These are phyloP conservation scores for Pseudococcus longispinus DNA, from an alignment of 2,888 invertebrate genomes.

Conservation along the genomic window DNA sequence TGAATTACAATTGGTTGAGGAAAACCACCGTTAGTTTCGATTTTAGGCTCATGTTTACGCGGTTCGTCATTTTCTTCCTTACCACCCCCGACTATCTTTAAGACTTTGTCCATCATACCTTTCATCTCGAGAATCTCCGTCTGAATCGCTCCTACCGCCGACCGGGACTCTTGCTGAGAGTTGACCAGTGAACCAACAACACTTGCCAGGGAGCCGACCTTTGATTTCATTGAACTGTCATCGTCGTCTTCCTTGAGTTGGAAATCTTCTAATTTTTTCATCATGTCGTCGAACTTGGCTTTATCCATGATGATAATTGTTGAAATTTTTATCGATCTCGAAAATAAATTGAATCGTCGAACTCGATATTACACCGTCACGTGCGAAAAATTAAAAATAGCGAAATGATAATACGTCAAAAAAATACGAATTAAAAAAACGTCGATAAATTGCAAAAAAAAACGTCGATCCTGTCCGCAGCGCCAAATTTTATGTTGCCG, in stretches of 20 bases:
- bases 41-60: no score
- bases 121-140: neutral
- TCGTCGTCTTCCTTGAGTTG: neutral
- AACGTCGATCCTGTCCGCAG: neutral
- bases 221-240: no score
- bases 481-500: neutral
- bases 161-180: no score
- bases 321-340: neutral
- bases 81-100: no score
- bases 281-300: neutral
- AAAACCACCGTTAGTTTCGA: no score
- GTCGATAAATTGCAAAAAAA: neutral
- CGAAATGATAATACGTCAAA: neutral
- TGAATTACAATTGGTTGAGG: neutral
- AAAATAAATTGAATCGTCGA: no score
- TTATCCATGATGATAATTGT: no score
- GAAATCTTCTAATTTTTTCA: neutral
- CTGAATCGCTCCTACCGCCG: neutral
- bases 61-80: no score
- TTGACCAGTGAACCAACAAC: no score
- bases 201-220: no score
- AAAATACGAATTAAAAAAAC: neutral
- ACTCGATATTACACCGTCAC: no score
- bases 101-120: neutral
- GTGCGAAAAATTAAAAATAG: neutral